Base-by-base conservation (phyloP, 2,113 vertebrate species). In the Aegotheles bennettii region DNA sequence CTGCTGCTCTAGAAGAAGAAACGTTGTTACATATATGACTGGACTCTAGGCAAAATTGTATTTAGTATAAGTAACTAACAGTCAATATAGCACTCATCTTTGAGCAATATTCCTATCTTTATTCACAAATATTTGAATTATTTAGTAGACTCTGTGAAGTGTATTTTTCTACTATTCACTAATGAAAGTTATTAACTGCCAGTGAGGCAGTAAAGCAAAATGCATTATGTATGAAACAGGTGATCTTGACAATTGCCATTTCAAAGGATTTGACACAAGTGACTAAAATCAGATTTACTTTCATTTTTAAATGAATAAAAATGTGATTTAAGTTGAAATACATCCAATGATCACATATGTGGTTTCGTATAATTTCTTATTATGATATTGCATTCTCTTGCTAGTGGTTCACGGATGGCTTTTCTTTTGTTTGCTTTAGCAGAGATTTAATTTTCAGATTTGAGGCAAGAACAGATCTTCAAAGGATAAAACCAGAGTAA, bases 391-490 rank as follows among this genome's bases (percentile, higher is more conserved):
- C 5, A 3, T 74, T 83, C 40, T 84, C 64, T 35, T 92, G 43
- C 50, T 54, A 33, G 38, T 57, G 18, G 43, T 65, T 89, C 28
- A 7, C n/a, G 18, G 73, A 54, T 70, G 47, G 45, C 38, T 86
- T 69, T 59, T 36, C 47, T 85, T 75, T 67, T 78, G 25, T 81
- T 91, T 90, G 33, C 47, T 68, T 75, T 85, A 47, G 47, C 61
- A 82, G 60, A 82, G 33, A 67, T 90, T 67, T 67, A 42, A 82
- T 95, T 91, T 96, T 77, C 54, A 78, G 50, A 84, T 94, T 69
- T 65, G 67, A 90, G 54, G 31, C 50, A 28, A n/a, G 63, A 88
- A 40, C 67, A 92, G 71, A 57, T 81, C 91, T 84, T 53, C 73
- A 50, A 61, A 38, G 38, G 84, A 28, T 13, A 84, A 86, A 90